A percentile compares a stretch with the other conserved stretches of the same genome.
Evolutionary conservation across 64 coral and sea anemone genomes (phyloP).

Genomic region (Montipora foliosa): DNA sequence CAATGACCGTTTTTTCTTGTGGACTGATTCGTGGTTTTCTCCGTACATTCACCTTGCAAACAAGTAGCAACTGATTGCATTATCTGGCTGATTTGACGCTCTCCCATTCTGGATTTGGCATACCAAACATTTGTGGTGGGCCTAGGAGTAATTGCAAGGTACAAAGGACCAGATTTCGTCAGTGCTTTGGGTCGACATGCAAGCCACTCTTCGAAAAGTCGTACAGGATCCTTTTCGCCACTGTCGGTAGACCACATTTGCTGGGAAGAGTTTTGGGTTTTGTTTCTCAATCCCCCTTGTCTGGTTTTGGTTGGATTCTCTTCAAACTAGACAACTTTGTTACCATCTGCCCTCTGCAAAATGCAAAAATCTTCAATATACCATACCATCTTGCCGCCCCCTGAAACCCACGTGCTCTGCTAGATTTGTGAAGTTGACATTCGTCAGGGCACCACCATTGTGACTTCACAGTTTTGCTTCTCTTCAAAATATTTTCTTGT

Average conservation of each 20-base stretch:
- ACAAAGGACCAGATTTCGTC: constrained; percentile 53
- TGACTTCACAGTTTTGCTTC: constrained; percentile 25
- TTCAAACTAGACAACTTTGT: constrained; percentile 54
- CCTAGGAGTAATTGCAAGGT: constrained; percentile 31
- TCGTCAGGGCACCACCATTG: constrained; percentile 27
- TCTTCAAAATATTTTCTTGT: constrained; percentile 16
- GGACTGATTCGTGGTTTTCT: constrained; percentile 64
- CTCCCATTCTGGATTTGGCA: constrained; percentile 46
- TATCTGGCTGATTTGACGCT: constrained; percentile 54
- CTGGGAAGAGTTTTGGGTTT: background rate
- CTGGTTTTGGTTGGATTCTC: constrained; percentile 68
- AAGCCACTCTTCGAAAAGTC: constrained; percentile 49
- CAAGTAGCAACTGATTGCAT: constrained; percentile 64
- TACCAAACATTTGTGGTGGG: constrained; percentile 41
- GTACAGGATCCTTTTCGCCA: background rate
- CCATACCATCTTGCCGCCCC: background rate
- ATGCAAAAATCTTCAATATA: no score
- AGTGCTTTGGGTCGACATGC: constrained; percentile 22
- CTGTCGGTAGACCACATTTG: constrained; percentile 49
- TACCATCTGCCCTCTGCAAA: constrained; percentile 35
- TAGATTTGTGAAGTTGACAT: constrained; percentile 2
- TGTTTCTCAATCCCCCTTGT: constrained; percentile 64
- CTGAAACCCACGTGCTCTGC: background rate
- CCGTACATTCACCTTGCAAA: constrained; percentile 19
- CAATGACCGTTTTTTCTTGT: constrained; percentile 42